These are phyloP conservation scores for Solenopsis invicta DNA, from an alignment of 1,140 invertebrate genomes.

Conservation along the genomic window DNA sequence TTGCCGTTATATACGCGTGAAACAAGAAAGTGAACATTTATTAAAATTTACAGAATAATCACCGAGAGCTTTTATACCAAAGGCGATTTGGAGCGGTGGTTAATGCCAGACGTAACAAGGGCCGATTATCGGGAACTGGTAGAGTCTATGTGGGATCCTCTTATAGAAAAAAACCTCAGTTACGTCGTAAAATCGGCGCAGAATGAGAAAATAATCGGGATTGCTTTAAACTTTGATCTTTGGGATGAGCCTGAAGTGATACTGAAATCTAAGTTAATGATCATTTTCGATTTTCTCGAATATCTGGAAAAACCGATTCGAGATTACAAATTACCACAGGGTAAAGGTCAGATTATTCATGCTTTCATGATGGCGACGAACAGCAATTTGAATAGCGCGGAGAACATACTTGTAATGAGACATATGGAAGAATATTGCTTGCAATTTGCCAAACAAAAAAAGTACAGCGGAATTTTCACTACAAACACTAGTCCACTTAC, in stretches of 20 bases:
- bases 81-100: constrained; percentile 93
- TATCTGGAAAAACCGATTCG: constrained; percentile 91
- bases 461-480: constrained; percentile 93
- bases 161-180: constrained; percentile 91
- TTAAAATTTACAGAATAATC: constrained; percentile 90
- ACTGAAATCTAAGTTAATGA: constrained; percentile 89
- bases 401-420: constrained; percentile 93
- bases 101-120: constrained; percentile 89
- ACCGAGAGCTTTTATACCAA: constrained; percentile 94
- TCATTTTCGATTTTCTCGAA: constrained; percentile 94
- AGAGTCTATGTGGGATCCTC: constrained; percentile 89
- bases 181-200: constrained; percentile 88
- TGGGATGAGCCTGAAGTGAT: constrained; percentile 92
- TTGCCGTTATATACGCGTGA: background rate
- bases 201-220: constrained; percentile 87
- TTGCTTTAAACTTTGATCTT: constrained; percentile 93
- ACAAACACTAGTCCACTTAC: constrained; percentile 95
- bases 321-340: constrained; percentile 89
- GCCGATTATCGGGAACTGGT: constrained; percentile 91
- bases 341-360: constrained; percentile 91
- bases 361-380: constrained; percentile 95
- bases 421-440: constrained; percentile 93
- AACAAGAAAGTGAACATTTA: background rate
- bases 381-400: constrained; percentile 88
- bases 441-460: constrained; percentile 88